phyloP scores from a whole-genome alignment of 2,888 invertebrate species.

The Sympetrum striolatum region DNA sequence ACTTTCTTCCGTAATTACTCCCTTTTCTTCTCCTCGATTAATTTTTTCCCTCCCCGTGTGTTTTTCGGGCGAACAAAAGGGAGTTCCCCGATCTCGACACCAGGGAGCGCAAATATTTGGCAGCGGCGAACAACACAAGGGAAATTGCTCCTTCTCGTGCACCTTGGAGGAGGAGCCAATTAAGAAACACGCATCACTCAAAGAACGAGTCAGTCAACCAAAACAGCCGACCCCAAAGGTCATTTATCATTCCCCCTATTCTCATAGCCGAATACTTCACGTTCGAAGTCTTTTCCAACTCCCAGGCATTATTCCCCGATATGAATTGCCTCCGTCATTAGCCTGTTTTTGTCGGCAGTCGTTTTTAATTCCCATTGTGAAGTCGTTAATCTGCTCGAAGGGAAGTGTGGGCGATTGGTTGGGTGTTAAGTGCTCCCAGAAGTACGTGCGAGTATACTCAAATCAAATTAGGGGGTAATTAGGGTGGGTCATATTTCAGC shows the following conservation, averaged over 20 bases:
- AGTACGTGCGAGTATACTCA: too few relatives aligned
- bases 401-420: too few relatives aligned
- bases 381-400: too few relatives aligned
- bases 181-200: constrained; percentile 42
- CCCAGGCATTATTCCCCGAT: neutral
- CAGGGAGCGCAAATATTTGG: constrained; percentile 25
- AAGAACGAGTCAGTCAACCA: constrained; percentile 24
- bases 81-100: neutral
- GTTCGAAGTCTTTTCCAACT: neutral
- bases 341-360: neutral
- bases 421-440: too few relatives aligned
- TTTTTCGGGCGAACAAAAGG: neutral
- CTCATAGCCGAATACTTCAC: too few relatives aligned
- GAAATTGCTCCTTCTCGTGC: constrained; percentile 17
- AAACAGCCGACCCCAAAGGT: neutral
- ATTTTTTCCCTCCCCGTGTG: neutral
- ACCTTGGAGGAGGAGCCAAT: constrained; percentile 22
- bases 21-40: neutral
- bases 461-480: too few relatives aligned
- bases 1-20: neutral
- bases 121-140: neutral
- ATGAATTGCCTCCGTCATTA: neutral
- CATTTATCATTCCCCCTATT: constrained; percentile 10
- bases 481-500: too few relatives aligned
- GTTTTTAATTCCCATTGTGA: too few relatives aligned